phyloP scores from a whole-genome alignment of 2,888 invertebrate genomes.

The Diaperis boleti region DNA sequence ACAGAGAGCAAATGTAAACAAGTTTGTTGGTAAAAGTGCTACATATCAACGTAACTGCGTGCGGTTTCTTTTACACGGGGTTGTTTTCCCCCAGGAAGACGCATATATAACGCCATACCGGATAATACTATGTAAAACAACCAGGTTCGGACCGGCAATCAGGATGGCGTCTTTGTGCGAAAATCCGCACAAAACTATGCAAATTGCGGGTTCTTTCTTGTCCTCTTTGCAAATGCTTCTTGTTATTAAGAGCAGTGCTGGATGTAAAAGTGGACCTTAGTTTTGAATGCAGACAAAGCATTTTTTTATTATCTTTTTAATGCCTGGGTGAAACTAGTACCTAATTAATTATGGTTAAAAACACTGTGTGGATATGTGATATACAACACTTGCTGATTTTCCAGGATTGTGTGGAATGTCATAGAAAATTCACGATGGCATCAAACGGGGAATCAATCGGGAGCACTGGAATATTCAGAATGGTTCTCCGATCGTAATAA shows the following conservation, averaged over 20 bases:
- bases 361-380: no score
- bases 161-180: constrained; percentile 11
- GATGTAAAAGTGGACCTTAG: no score
- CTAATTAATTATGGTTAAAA: no score
- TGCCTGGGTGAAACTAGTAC: no score
- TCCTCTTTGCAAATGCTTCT: neutral
- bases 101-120: constrained; percentile 19
- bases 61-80: constrained; percentile 15
- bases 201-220: constrained; percentile 14
- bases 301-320: no score
- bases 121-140: constrained; percentile 23
- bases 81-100: constrained; percentile 19
- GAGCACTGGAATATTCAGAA: no score
- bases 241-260: neutral
- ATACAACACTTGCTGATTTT: no score
- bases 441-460: no score
- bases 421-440: no score
- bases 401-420: no score
- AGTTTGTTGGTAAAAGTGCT: constrained; percentile 18
- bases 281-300: no score
- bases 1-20: constrained; percentile 19
- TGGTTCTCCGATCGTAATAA: no score
- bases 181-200: constrained; percentile 17
- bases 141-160: constrained; percentile 13
- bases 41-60: constrained; percentile 18